Conservation (phyloP, 2,113 vertebrate genomes). For the Nothocercus julius region DNA sequence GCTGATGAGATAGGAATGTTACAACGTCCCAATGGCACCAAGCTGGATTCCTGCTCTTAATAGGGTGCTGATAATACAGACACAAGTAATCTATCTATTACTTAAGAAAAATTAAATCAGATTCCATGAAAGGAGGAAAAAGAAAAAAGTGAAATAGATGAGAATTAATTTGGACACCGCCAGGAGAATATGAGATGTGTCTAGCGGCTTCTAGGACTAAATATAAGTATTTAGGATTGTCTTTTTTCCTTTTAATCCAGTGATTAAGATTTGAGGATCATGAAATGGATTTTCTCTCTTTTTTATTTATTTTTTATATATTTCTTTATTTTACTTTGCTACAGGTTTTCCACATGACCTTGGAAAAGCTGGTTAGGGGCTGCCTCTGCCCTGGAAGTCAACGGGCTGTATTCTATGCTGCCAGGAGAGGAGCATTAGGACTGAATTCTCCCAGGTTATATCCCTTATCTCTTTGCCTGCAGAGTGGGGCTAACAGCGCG, state of each 20-base stretch:
- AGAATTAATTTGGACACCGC: background rate
- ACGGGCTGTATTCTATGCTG: background rate
- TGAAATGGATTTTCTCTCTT: background rate
- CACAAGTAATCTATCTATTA: conserved; percentile 63
- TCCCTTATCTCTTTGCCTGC: background rate
- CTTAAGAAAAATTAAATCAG: conserved; percentile 66
- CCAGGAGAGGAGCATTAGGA: background rate
- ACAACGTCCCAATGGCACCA: conserved; percentile 57
- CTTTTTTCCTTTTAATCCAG: background rate
- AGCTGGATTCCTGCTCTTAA: conserved; percentile 58
- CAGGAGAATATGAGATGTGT: background rate
- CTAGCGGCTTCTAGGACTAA: conserved; percentile 1
- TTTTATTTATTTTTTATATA: too few relatives aligned
- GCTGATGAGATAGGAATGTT: conserved; percentile 61
- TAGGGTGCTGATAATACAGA: conserved; percentile 68
- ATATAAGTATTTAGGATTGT: background rate
- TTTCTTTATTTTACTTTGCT: background rate
- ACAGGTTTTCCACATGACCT: conserved; percentile 1
- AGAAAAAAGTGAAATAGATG: conserved; percentile 27
- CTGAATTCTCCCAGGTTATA: background rate
- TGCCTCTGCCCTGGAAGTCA: background rate
- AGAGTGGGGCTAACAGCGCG: background rate
- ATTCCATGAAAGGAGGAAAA: conserved; percentile 38
- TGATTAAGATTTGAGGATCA: background rate
- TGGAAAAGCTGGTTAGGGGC: background rate